Conservation (phyloP, 2,888 invertebrate species). For the Coelopa pilipes region DNA sequence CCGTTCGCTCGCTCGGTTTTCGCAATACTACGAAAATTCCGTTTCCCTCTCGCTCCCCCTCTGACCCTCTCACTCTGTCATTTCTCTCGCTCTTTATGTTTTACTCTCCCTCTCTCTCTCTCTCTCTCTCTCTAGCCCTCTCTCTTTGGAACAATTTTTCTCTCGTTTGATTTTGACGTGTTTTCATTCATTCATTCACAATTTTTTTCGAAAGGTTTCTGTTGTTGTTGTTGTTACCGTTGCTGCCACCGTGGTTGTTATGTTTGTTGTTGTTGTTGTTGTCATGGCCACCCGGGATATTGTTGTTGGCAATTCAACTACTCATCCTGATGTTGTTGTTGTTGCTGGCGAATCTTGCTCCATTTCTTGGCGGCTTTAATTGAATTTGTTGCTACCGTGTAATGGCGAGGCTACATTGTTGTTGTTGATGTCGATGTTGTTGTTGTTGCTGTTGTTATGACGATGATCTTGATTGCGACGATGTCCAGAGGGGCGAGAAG, state of each 20-base stretch:
- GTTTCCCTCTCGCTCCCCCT: not conserved
- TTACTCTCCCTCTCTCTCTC: too few relatives aligned
- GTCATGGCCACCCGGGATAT: not conserved
- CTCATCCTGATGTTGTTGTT: not conserved
- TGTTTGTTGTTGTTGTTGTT: not conserved
- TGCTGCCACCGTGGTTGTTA: not conserved
- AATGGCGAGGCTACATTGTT: not conserved
- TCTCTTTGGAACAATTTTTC: conserved; percentile 17
- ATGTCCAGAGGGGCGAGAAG: too few relatives aligned
- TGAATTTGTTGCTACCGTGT: conserved; percentile 24
- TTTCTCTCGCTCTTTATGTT: too few relatives aligned
- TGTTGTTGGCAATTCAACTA: not conserved
- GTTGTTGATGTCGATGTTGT: conserved; percentile 4
- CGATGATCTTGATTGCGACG: too few relatives aligned
- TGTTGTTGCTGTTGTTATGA: not conserved
- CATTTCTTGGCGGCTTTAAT: conserved; percentile 21
- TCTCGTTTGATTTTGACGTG: conserved; percentile 26
- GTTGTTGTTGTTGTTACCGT: conserved; percentile 31
- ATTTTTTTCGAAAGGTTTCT: conserved; percentile 20
- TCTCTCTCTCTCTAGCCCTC: too few relatives aligned
- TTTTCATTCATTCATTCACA: conserved; percentile 29
- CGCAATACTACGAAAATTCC: not conserved
- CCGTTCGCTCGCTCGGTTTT: too few relatives aligned
- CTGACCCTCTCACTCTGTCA: too few relatives aligned
- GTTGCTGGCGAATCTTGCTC: not conserved